Evolutionary conservation across 1,140 invertebrate genomes (phyloP), one percentile per base, ranked within the genome.

Genomic region (Drosophila repletoides): DNA sequence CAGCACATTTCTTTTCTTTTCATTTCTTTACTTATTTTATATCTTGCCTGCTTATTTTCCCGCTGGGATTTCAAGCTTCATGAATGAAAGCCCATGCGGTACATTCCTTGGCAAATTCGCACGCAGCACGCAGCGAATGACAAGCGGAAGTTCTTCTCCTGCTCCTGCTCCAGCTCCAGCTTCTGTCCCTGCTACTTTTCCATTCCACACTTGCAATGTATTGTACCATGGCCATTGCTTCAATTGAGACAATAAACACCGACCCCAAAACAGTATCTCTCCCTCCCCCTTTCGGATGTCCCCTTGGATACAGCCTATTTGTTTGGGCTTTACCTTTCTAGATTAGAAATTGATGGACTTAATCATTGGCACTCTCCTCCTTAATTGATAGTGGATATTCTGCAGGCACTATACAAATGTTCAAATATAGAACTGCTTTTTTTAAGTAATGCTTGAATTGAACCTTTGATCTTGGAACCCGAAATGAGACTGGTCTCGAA

Each of bases 221-320:
- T 53, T 53, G 56, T 53, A 48, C 49, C 26, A 19, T 24, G 26
- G 29, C 9, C 66, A 65, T 71, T 55, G 61, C 49, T 64, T 55
- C 77, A 68, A 86, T 86, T 84, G 79, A 86, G 80, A 79, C 71
- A 79, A 75, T 75, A 84, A 76, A 36, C 61, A 48, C 52, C 34
- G n/a, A n/a, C n/a, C n/a, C n/a, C n/a, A n/a, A n/a, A n/a, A n/a
- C n/a, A n/a, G n/a, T n/a, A n/a, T n/a, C n/a, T n/a, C n/a, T n/a
- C n/a, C n/a, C n/a, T n/a, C n/a, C n/a, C n/a, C n/a, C n/a, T n/a
- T n/a, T n/a, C n/a, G 53, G 26, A 36, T 69, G 69, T 68, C 58
- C 69, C 53, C 38, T 19, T 56, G 72, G 36, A 28, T 61, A 45
- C 51, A 65, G 73, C 26, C 33, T 49, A 51, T 34, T 21, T n/a